Percentiles rank a stretch among this genome's conserved stretches.
Evolutionary conservation across 2,888 invertebrate species (phyloP).

Genomic region (Osmoderma eremita): DNA sequence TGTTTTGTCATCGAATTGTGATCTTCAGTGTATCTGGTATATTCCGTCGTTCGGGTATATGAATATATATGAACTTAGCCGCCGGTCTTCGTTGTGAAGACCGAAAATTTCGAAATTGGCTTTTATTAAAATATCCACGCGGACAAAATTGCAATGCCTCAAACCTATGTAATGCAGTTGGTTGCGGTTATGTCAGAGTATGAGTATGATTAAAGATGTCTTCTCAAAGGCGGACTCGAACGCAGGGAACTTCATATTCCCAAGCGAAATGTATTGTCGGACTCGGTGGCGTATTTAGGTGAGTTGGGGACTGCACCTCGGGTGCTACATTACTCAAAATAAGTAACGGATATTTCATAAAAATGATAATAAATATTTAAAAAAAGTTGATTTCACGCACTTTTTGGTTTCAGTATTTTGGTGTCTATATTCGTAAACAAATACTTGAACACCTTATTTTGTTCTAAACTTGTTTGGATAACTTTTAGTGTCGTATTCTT

Average conservation of each 20-base stretch:
- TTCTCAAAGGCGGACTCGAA: constrained; percentile 8
- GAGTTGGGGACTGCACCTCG: constrained; percentile 7
- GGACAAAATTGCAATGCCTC: constrained; percentile 42
- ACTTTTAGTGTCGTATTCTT: too few species aligned
- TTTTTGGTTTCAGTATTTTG: too few species aligned
- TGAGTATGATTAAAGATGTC: constrained; percentile 36
- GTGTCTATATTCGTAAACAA: too few species aligned
- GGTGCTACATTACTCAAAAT: not conserved
- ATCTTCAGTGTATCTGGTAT: not conserved
- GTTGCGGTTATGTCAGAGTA: constrained; percentile 18
- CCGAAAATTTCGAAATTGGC: constrained; percentile 43
- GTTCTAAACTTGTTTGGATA: too few species aligned
- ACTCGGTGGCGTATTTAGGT: constrained; percentile 32
- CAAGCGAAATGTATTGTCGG: constrained; percentile 1
- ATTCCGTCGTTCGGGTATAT: not conserved
- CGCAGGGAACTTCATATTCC: constrained; percentile 2
- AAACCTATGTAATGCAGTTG: constrained; percentile 31
- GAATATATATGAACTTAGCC: constrained; percentile 39
- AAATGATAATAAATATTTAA: too few species aligned
- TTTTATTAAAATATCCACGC: constrained; percentile 43
- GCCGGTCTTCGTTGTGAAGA: constrained; percentile 35
- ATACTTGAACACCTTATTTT: too few species aligned
- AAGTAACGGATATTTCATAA: too few species aligned
- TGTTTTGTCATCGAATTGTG: constrained; percentile 1
- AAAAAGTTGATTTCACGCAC: too few species aligned